Base-by-base conservation (phyloP, 2,888 invertebrate species). In the Drosophila prolongata region DNA sequence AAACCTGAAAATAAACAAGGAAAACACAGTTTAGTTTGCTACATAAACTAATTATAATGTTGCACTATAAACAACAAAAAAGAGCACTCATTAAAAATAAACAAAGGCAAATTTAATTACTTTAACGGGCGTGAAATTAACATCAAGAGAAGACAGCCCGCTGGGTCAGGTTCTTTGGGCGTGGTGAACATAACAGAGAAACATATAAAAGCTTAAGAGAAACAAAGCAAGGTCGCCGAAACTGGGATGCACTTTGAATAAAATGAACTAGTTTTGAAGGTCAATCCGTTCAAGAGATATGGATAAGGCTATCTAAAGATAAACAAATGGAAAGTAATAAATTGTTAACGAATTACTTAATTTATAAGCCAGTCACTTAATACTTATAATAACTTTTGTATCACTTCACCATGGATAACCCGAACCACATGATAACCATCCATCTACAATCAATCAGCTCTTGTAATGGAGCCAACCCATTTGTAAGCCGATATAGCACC, bases 1-100 rank as follows among this genome's bases (percentile, higher is more conserved):
- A 58, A 72, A 85, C 87, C 84, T 85, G 59, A 66, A 89, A 84
- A 11, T 43, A 70, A 70, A 5, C 52, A 46, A 58, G 60, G 70
- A 78, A 47, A 61, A 70, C 57, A 69, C 47, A 68, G 61, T 72
- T 76, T 59, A 67, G 50, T 64, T 70, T 35, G 16, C 43, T 40
- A 62, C 54, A 62, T 66, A 76, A 53, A 72, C 52, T 56, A 59
- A 53, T 67, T 58, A 53, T 34, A 55, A 34, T 71, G 62, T 42
- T 59, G 44, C 44, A 72, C 64, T 37, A 56, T 14, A 43, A 40
- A 57, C 49, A 40, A 57, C 49, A 27, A 34, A 60, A 71, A 37
- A 67, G 52, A 79, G 37, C 57, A 24, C 16, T 62, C 53, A 59
- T 49, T 57, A 70, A 14, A 69, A 54, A 38, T 46, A 64, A 72